Percentiles rank a stretch among this genome's conserved stretches.
These are phyloP conservation scores for Pegea sp. DNA, from an alignment of 23 tunicate species.

Conservation along the genomic window DNA sequence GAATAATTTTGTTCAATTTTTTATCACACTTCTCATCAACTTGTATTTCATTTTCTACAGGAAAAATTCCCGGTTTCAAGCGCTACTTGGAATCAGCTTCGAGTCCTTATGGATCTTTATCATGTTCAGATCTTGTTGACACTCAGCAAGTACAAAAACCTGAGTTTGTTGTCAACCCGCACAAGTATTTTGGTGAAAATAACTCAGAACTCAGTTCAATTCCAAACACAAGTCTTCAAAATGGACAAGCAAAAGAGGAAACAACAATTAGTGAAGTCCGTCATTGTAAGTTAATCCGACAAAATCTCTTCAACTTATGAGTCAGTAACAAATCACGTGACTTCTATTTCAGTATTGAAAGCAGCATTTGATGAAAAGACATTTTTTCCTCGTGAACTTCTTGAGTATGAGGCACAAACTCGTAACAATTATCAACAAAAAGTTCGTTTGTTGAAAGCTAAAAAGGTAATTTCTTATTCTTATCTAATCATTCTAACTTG, in stretches of 20 bases:
- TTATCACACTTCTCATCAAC: neutral
- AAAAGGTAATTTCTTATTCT: slow-evolving; percentile 1
- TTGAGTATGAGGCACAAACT: slow-evolving; percentile 84
- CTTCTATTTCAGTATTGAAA: slow-evolving; percentile 43
- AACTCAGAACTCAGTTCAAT: slow-evolving; percentile 13
- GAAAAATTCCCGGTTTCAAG: slow-evolving; percentile 57
- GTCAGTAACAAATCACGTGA: no score
- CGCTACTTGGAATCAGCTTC: slow-evolving; percentile 70
- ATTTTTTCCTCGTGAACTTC: slow-evolving; percentile 73
- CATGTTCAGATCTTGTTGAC: slow-evolving; percentile 39
- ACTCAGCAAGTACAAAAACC: slow-evolving; percentile 71
- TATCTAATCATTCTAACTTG: no score
- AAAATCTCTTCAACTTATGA: no score
- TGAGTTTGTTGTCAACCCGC: slow-evolving; percentile 84
- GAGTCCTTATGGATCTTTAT: slow-evolving; percentile 74
- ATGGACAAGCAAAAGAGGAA: slow-evolving; percentile 1
- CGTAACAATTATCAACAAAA: slow-evolving; percentile 67
- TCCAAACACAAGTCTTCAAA: no score
- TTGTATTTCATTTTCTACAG: slow-evolving; percentile 1
- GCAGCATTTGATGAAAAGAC: slow-evolving; percentile 90
- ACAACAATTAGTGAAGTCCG: slow-evolving; percentile 1
- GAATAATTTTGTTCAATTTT: neutral
- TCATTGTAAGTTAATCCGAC: slow-evolving; percentile 8
- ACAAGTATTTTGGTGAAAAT: slow-evolving; percentile 88
- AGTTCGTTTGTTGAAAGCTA: slow-evolving; percentile 8